Base-by-base conservation (phyloP, 2,888 invertebrate species). In the Phrixothrix hirtus region DNA sequence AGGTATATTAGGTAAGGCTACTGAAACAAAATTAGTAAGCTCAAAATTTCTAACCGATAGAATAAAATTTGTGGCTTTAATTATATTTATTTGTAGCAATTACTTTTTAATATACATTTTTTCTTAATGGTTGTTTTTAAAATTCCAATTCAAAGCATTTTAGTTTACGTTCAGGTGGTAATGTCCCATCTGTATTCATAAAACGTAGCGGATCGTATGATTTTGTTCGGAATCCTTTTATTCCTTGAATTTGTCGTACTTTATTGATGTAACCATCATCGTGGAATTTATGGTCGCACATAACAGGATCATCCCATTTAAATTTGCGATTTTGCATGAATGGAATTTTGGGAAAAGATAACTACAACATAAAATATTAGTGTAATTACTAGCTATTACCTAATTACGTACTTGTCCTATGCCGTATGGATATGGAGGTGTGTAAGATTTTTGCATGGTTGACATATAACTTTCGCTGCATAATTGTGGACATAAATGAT, bases 381-480 rank as follows among this genome's bases (percentile, higher is more conserved):
- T 7, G 7, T 7, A 12, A 14, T 16, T 27, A 7, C 10, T 11
- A 10, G 16, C 1, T 14, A 11, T 7, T 2, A 17, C 1, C 2
- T 31, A 32, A 25, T 13, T 57, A 12, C 58, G 55, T 75, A 82
- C 82, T 70, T 79, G 78, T 68, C 77, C 77, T 30, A 76, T 70
- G 16, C 76, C 74, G 36, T 69, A 67, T 16, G 80, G 79, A 60
- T 72, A 69, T 0, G 81, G 82, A 50, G 78, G 77, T 57, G 77
- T 74, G 55, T 78, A 83, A 62, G 80, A 79, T 54, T 77, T 76
- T 65, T 82, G 81, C 65, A 80, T 79, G 11, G 77, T 79, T 2
- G 79, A 73, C 4, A 74, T 29, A 55, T 78, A 80, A 63, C 79
- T 78, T 74, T 77, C 77, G 16, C 65, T 59, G 39, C 61, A 58